Conservation (phyloP, 2,797 vertebrate genomes). For the Mareca penelope region DNA sequence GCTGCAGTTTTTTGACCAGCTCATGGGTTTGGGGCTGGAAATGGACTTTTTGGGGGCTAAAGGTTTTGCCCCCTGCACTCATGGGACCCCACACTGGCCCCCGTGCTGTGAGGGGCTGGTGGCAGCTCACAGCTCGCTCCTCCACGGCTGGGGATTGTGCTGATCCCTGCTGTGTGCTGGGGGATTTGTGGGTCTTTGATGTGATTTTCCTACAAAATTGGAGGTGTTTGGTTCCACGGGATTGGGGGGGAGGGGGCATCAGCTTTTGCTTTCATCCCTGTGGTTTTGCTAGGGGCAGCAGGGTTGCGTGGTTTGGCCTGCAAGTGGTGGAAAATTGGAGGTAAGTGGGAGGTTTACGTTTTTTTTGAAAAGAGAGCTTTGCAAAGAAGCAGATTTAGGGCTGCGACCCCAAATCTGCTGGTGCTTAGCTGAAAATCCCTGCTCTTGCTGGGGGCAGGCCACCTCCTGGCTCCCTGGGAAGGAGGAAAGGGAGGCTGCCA, state of each 20-base stretch:
- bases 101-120: rapidly evolving
- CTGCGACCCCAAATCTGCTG: background rate
- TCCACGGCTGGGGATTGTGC: rapidly evolving
- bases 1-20: background rate
- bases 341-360: background rate
- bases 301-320: background rate
- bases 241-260: background rate
- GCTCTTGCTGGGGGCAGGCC: no score
- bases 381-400: background rate
- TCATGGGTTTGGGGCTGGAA: background rate
- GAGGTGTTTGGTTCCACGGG: background rate
- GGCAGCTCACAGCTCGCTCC: background rate
- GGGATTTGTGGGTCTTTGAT: conserved; percentile 15
- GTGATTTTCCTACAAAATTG: background rate
- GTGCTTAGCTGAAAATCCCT: background rate
- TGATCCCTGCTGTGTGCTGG: background rate
- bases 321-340: background rate
- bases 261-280: background rate
- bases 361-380: background rate
- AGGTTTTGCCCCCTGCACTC: rapidly evolving
- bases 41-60: background rate
- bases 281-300: background rate
- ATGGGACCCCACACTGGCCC: background rate
- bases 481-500: background rate
- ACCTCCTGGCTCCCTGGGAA: background rate